Base-by-base conservation (phyloP, 2,888 invertebrate genomes). In the Philereme vetulata region DNA sequence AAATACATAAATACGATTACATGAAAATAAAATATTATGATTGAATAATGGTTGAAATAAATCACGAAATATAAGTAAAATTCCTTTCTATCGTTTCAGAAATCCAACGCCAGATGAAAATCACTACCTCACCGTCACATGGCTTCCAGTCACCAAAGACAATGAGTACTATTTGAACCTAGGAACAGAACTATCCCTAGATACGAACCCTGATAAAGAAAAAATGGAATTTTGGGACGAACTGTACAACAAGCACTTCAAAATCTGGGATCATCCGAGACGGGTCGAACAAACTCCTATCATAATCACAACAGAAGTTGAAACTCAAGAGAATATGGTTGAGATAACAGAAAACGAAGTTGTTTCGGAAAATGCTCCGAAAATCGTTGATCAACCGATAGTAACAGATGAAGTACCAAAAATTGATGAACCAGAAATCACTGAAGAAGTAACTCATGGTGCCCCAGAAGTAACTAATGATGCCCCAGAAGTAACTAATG, bases 21-120 rank as follows among this genome's bases (percentile, higher is more conserved):
- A n/a, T n/a, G n/a, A n/a, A n/a, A n/a, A n/a, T n/a, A n/a, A n/a
- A n/a, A 2, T 21, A 21, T 21, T 21, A 21, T 21, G 21, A 21
- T 21, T 21, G 2, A 21, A 21, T 21, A 21, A 21, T 21, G 21
- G 2, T 21, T 21, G 1, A 21, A 21, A 21, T 21, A 21, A 21
- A 21, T 21, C 2, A 21, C 21, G 21, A 21, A 21, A 21, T 21
- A 1, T 21, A 21, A 21, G 21, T 21, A 21, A 21, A 21, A 21
- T 42, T 40, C 42, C 43, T 56, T 11, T 32, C 9, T 34, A 32
- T 50, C 53, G 40, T 81, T 80, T 4, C 84, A 90, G 90, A 4
- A 92, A 92, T 70, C 92, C 92, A 1, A 92, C 92, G 0, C 90
- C 91, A 0, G 90, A 90, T 1, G 84, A 88, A 33, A 90, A 85